Percentiles rank a stretch among this genome's conserved stretches.
phyloP scores from a whole-genome alignment of 2,113 vertebrate species.

The Nibea albiflora region DNA sequence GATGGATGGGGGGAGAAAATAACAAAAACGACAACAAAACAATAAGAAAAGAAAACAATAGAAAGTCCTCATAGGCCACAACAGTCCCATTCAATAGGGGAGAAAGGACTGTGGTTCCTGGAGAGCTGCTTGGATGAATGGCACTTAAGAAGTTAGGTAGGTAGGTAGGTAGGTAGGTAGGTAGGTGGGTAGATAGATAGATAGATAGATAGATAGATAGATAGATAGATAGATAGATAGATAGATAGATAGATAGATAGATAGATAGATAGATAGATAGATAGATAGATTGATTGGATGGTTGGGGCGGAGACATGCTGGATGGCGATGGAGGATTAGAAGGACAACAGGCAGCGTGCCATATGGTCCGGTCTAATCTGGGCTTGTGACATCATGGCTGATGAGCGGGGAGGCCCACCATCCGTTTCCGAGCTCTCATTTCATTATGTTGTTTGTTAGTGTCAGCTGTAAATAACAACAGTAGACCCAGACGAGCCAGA shows the following conservation, averaged over 20 bases:
- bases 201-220: constrained; percentile 4
- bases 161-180: not conserved
- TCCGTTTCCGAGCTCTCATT: constrained; percentile 56
- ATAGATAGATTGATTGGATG: not conserved
- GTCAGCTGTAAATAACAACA: constrained; percentile 70
- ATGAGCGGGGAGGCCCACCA: constrained; percentile 62
- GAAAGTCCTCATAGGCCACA: not conserved
- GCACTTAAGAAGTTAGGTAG: no score
- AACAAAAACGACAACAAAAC: not conserved
- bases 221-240: not conserved
- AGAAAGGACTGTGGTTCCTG: not conserved
- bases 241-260: constrained; percentile 1
- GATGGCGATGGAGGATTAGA: constrained; percentile 66
- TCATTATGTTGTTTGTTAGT: constrained; percentile 59
- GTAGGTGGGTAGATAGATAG: not conserved
- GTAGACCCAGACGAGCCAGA: constrained; percentile 13
- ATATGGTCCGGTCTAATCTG: constrained; percentile 81
- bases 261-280: not conserved
- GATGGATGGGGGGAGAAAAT: not conserved
- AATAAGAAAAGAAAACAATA: not conserved
- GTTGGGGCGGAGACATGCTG: constrained; percentile 31
- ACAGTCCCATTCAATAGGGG: not conserved
- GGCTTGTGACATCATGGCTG: constrained; percentile 77
- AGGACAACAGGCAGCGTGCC: constrained; percentile 75
- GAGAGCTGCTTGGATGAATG: not conserved